Percentiles rank a stretch among this genome's conserved stretches.
These are phyloP conservation scores for Dyspetes luteomarginatus DNA, from an alignment of 2,888 invertebrate species.

Conservation along the genomic window DNA sequence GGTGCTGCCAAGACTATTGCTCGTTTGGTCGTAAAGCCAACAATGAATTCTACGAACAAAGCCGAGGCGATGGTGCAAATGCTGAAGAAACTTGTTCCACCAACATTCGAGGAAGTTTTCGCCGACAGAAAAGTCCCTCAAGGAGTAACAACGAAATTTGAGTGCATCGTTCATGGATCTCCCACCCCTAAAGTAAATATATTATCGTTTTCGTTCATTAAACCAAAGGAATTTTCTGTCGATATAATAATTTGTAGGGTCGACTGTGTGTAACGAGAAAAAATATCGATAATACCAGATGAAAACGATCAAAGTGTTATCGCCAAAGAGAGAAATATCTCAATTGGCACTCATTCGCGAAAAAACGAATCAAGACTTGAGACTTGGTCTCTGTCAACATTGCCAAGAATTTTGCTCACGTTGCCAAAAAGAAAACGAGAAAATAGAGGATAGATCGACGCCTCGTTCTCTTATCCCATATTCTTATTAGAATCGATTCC, in stretches of 20 bases:
- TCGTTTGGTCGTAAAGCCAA: conserved; percentile 89
- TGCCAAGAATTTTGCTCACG: conserved; percentile 70
- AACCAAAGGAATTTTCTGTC: conserved; percentile 5
- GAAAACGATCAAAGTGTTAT: conserved; percentile 20
- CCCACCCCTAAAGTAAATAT: conserved; percentile 88
- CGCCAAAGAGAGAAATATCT: neutral
- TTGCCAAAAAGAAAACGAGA: conserved; percentile 74
- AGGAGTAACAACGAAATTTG: conserved; percentile 88
- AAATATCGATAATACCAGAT: conserved; percentile 4
- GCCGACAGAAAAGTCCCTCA: conserved; percentile 85
- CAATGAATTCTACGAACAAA: conserved; percentile 84
- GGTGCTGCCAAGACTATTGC: conserved; percentile 93
- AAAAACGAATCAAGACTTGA: conserved; percentile 23
- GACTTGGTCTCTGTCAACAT: conserved; percentile 62
- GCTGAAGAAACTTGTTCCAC: conserved; percentile 86
- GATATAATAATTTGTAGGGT: neutral
- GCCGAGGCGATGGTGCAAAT: conserved; percentile 81
- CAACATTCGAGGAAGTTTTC: conserved; percentile 88
- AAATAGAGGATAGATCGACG: conserved; percentile 29
- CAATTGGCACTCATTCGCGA: conserved; percentile 57
- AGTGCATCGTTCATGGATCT: conserved; percentile 89
- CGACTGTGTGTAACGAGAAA: neutral
- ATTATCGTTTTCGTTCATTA: neutral
- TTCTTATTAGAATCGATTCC: conserved; percentile 74
- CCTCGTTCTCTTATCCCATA: conserved; percentile 75